Base-by-base conservation (phyloP, 2,797 vertebrate species). In the Chiloscyllium punctatum region DNA sequence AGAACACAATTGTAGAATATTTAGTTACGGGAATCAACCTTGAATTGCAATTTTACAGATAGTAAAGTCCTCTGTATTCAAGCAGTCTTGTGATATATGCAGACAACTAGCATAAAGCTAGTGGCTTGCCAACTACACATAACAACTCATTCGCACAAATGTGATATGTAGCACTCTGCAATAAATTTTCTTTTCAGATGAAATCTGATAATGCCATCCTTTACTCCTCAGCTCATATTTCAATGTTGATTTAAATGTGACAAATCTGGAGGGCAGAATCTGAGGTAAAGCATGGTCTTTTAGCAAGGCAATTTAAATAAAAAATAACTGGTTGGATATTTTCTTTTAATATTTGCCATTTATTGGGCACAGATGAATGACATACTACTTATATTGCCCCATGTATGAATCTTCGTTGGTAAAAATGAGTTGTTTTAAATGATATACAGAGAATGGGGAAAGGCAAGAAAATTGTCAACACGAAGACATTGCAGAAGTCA, bases 181-280 rank as follows among this genome's bases (percentile, higher is more conserved):
- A 95, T 95, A 77, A 74, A 57, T 57, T 77, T 77, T 74, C 71
- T 95, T 95, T 77, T 72, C 48, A 74, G 94, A 42, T 77, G 94
- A 95, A 95, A 95, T 95, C 71, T 74, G 94, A 95, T 77, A 72
- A 95, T 77, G 48, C 33, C 72, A 48, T 72, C 94, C 69, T 77
- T 95, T 95, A 95, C 71, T 77, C 48, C 95, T 95, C 94, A 77
- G 71, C 94, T 95, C 94, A 48, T 95, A 77, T 95, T 95, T 95
- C 94, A 95, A 74, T 95, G 42, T 95, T 77, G 94, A 95, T 95
- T 72, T 74, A 74, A 77, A 77, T 95, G 94, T 74, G 71, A 95
- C 94, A 74, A 72, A 51, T 53, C 94, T 53, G 42, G 69, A 72
- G 68, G 71, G 94, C 62, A 92, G n/a, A 18, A 11, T 69, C 66